phyloP scores from a whole-genome alignment of 2,797 vertebrate genomes.

The Hozukius guyotensis region DNA sequence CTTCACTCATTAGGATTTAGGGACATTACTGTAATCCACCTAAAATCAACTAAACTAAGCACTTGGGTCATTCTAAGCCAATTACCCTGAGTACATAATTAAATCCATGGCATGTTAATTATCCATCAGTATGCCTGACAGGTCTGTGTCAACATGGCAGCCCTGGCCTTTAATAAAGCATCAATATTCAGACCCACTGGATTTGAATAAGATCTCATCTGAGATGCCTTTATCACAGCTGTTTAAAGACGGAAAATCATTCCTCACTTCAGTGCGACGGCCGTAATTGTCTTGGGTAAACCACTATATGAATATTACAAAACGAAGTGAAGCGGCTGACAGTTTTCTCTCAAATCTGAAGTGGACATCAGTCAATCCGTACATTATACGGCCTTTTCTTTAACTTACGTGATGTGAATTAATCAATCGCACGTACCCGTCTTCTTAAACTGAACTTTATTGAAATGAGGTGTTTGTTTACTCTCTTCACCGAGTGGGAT shows the following conservation, averaged over 20 bases:
- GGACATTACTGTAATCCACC: constrained; percentile 45
- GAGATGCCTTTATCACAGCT: constrained; percentile 45
- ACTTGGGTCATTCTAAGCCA: constrained; percentile 37
- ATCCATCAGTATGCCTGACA: constrained; percentile 23
- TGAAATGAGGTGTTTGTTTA: constrained; percentile 42
- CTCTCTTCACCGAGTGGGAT: not conserved
- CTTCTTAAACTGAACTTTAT: constrained; percentile 20
- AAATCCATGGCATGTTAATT: constrained; percentile 46
- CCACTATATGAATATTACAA: constrained; percentile 71
- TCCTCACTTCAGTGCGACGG: constrained; percentile 28
- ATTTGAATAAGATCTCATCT: constrained; percentile 41
- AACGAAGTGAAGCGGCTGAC: constrained; percentile 33
- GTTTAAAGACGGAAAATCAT: constrained; percentile 32
- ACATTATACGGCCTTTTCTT: not conserved
- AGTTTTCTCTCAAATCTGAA: constrained; percentile 53
- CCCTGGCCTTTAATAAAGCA: constrained; percentile 34
- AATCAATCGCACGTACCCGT: constrained; percentile 16
- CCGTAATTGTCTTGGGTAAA: constrained; percentile 54
- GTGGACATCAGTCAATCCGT: constrained; percentile 50
- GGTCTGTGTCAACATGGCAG: constrained; percentile 37
- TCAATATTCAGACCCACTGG: constrained; percentile 56
- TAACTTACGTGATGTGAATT: constrained; percentile 5
- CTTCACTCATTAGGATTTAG: constrained; percentile 26
- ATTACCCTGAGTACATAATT: constrained; percentile 43
- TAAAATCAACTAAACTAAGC: constrained; percentile 30